A percentile compares a stretch with the other conserved stretches of the same genome.
These are phyloP conservation scores for Coreoperca whiteheadi DNA, from an alignment of 2,113 vertebrate genomes.

Conservation along the genomic window DNA sequence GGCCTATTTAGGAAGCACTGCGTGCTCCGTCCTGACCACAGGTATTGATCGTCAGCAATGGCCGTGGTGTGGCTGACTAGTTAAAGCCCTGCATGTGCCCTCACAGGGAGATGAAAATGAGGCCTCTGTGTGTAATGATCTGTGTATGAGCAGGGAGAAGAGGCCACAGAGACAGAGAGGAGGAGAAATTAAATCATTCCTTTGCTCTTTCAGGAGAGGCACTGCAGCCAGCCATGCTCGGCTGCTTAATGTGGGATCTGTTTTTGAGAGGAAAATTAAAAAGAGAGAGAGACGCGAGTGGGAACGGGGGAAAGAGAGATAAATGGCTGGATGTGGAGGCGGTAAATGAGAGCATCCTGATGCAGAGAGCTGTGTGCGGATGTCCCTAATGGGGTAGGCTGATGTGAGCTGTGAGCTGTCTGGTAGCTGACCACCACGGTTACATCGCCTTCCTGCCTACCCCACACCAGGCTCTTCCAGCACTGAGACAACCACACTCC, in stretches of 20 bases:
- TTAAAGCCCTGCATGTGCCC: constrained; percentile 80
- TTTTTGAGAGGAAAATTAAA: constrained; percentile 83
- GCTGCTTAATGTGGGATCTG: constrained; percentile 80
- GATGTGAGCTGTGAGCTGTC: constrained; percentile 73
- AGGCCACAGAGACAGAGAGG: constrained; percentile 75
- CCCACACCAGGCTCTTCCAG: constrained; percentile 64
- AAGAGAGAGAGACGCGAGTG: constrained; percentile 64
- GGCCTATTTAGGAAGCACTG: constrained; percentile 80
- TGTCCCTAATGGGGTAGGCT: constrained; percentile 77
- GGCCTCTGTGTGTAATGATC: constrained; percentile 85
- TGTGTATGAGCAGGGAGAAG: constrained; percentile 81
- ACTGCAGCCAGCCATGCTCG: constrained; percentile 72
- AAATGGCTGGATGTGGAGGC: constrained; percentile 77
- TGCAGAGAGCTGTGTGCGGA: constrained; percentile 73
- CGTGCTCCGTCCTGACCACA: constrained; percentile 78
- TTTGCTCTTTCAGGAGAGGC: constrained; percentile 76
- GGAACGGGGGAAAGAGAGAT: constrained; percentile 70
- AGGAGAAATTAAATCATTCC: constrained; percentile 82
- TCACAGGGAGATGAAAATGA: constrained; percentile 83
- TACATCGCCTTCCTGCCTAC: constrained; percentile 50
- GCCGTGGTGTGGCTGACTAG: constrained; percentile 75
- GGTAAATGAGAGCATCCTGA: constrained; percentile 82
- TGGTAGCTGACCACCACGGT: constrained; percentile 70
- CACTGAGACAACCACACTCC: constrained; percentile 37
- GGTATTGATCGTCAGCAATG: constrained; percentile 81